Percentiles rank a stretch among this genome's conserved stretches.
phyloP scores from a whole-genome alignment of 23 tunicate species.

The Halocynthia roretzi region DNA sequence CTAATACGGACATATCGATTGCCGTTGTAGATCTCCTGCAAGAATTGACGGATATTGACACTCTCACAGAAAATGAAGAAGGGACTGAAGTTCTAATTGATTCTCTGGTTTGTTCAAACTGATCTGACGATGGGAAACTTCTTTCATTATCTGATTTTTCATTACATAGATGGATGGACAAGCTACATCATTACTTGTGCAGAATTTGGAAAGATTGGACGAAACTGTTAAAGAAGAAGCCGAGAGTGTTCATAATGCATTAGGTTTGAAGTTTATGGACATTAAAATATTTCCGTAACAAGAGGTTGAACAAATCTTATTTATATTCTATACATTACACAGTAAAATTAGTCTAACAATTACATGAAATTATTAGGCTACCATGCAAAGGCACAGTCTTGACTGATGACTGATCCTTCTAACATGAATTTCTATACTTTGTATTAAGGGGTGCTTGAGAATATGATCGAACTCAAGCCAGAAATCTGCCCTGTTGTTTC shows the following conservation, averaged over 20 bases:
- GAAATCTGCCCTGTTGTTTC: slow-evolving; percentile 39
- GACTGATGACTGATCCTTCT: not conserved
- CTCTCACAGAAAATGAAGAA: slow-evolving; percentile 64
- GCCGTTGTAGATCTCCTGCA: slow-evolving; percentile 84
- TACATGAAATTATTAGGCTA: not conserved
- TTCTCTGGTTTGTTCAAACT: slow-evolving; percentile 36
- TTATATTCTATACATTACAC: not conserved
- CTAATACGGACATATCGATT: slow-evolving; percentile 82
- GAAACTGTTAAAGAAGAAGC: slow-evolving; percentile 90
- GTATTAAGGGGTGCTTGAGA: slow-evolving; percentile 56
- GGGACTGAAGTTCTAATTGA: slow-evolving; percentile 77
- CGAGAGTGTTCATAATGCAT: slow-evolving; percentile 70
- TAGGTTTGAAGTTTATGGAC: not conserved
- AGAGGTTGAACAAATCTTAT: not conserved
- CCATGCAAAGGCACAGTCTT: not conserved
- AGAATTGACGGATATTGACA: slow-evolving; percentile 79
- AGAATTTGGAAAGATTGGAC: slow-evolving; percentile 86
- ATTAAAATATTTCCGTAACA: not conserved
- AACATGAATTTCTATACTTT: not conserved
- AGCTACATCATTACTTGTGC: slow-evolving; percentile 57
- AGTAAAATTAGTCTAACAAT: not conserved
- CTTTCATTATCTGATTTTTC: not conserved
- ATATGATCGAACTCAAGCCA: slow-evolving; percentile 76
- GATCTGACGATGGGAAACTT: no score
- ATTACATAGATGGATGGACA: slow-evolving; percentile 45